These are phyloP conservation scores for Synanthedon formicaeformis DNA, from an alignment of 2,888 invertebrate genomes.

Conservation along the genomic window DNA sequence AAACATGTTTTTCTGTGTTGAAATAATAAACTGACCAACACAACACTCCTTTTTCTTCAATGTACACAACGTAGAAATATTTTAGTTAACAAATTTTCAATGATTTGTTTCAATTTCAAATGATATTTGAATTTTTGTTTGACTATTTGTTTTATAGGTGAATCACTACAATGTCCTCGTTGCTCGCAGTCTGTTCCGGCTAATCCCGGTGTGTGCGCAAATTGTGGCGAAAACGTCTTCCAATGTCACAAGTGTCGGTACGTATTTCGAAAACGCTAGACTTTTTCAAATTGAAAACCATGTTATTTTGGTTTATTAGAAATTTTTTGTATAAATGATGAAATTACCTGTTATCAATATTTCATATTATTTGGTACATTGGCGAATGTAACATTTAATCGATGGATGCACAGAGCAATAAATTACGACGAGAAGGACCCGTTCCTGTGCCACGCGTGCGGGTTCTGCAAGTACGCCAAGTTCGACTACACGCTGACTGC, in stretches of 20 bases:
- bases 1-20: too few species aligned
- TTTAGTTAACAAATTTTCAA: too few species aligned
- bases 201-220: constrained; percentile 96
- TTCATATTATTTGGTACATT: too few species aligned
- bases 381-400: too few species aligned
- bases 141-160: constrained; percentile 42
- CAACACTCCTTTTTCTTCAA: too few species aligned
- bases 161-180: constrained; percentile 94
- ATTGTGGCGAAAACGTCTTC: constrained; percentile 98
- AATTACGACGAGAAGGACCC: constrained; percentile 99
- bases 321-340: too few species aligned
- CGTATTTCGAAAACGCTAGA: constrained; percentile 12
- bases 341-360: too few species aligned
- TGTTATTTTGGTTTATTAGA: background rate
- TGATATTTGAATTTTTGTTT: too few species aligned
- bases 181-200: constrained; percentile 97
- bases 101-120: too few species aligned
- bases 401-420: constrained; percentile 77
- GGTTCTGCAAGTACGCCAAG: constrained; percentile 99
- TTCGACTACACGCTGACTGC: constrained; percentile 95
- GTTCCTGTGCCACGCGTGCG: constrained; percentile 98
- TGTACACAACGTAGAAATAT: too few species aligned
- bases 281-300: background rate
- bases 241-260: constrained; percentile 98
- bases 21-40: too few species aligned